Percentiles rank a stretch among this genome's conserved stretches.
Evolutionary conservation across 2,113 vertebrate genomes (phyloP).

Genomic region (Martes martes): DNA sequence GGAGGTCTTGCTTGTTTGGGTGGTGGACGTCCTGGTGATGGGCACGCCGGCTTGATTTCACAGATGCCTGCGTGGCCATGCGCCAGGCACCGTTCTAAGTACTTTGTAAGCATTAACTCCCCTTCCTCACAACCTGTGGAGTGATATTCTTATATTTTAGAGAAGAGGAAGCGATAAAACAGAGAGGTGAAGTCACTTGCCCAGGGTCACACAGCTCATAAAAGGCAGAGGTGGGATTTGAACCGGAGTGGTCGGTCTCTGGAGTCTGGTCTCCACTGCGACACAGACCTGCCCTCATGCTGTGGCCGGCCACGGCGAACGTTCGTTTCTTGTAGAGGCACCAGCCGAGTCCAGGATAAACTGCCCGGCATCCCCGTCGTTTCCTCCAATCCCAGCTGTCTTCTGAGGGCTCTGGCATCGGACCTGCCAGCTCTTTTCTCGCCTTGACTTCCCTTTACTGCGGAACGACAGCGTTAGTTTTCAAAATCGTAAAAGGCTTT

Average conservation of each 20-base stretch:
- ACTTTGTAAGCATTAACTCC: not conserved
- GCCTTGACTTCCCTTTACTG: not conserved
- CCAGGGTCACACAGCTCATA: not conserved
- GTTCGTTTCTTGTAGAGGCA: fast-evolving
- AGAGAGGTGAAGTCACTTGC: not conserved
- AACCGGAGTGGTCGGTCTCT: not conserved
- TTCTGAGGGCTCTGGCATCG: fast-evolving
- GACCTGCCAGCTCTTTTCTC: fast-evolving
- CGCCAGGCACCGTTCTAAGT: not conserved
- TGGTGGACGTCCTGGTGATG: not conserved
- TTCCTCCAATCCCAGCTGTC: too few species aligned
- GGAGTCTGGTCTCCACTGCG: not conserved
- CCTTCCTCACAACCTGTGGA: not conserved
- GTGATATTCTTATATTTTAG: not conserved
- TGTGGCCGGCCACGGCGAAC: fast-evolving
- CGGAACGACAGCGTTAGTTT: fast-evolving
- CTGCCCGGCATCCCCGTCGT: fast-evolving
- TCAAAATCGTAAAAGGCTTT: fast-evolving
- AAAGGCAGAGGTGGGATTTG: too few species aligned
- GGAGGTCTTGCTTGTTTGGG: not conserved
- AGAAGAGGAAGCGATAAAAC: not conserved
- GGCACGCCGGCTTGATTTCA: not conserved
- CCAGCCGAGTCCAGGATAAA: fast-evolving
- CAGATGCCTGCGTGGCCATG: fast-evolving
- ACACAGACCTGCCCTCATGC: fast-evolving